Evolutionary conservation across 2,113 vertebrate species (phyloP).

Genomic region (Crotalus helleri): DNA sequence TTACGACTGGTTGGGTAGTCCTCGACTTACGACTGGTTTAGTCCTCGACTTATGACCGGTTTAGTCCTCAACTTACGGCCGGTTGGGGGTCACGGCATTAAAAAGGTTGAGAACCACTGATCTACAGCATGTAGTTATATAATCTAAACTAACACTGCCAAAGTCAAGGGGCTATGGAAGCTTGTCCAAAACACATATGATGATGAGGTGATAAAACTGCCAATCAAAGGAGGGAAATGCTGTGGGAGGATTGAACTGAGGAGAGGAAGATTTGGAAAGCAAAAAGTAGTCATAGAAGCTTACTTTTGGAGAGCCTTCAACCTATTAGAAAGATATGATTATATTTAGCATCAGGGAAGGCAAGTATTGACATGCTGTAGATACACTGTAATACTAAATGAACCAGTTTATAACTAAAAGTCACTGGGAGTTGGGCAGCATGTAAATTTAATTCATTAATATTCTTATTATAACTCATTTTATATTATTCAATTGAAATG

Average conservation of each 20-base stretch:
- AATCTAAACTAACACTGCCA: not conserved
- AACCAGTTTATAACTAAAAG: not conserved
- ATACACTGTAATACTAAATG: not conserved
- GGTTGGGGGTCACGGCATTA: too few species aligned
- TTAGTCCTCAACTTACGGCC: too few species aligned
- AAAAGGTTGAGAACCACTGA: too few species aligned
- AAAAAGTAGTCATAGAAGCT: not conserved
- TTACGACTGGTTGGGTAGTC: too few species aligned
- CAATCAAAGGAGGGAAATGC: not conserved
- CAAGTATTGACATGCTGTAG: not conserved
- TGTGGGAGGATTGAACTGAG: not conserved
- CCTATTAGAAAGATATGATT: not conserved
- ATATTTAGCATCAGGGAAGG: not conserved
- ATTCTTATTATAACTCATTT: not conserved
- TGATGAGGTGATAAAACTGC: not conserved
- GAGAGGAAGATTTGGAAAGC: not conserved
- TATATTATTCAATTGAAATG: not conserved
- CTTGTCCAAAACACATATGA: not conserved
- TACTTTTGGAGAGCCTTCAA: not conserved
- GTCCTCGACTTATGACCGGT: too few species aligned
- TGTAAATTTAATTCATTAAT: not conserved
- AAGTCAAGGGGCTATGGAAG: not conserved
- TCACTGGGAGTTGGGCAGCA: not conserved
- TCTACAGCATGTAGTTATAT: not conserved
- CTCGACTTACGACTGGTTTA: too few species aligned